A percentile compares a stretch with the other conserved stretches of the same genome.
Evolutionary conservation across 2,113 vertebrate genomes (phyloP).

Genomic region (Podiceps cristatus): DNA sequence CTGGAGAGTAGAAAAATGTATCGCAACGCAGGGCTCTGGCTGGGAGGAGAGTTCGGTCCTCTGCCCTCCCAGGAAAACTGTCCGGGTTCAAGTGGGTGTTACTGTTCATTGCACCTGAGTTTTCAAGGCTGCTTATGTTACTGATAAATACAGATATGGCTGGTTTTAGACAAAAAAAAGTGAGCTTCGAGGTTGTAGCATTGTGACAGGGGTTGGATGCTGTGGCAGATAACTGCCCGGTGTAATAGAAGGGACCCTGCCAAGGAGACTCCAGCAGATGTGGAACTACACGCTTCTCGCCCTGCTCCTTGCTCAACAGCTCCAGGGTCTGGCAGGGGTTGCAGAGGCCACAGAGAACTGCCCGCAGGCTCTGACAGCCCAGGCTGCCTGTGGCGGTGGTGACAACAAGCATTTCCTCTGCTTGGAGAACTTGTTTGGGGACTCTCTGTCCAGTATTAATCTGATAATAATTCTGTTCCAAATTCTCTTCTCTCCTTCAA

Average conservation of each 20-base stretch:
- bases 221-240: not conserved
- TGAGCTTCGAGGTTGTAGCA: not conserved
- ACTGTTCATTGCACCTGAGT: not conserved
- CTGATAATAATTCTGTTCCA: not conserved
- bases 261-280: not conserved
- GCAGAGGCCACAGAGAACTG: not conserved
- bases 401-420: not conserved
- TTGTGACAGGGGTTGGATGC: not conserved
- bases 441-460: not conserved
- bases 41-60: accelerated
- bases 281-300: accelerated
- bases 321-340: not conserved
- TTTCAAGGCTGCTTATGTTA: not conserved
- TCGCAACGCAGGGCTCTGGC: accelerated
- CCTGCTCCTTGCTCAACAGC: not conserved
- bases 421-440: not conserved
- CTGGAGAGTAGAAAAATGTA: not conserved
- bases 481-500: not conserved
- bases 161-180: not conserved
- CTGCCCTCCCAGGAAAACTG: not conserved
- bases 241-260: not conserved
- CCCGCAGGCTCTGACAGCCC: accelerated
- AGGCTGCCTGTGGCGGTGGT: not conserved
- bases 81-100: not conserved
- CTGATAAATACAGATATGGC: not conserved